A percentile compares a stretch with the other conserved stretches of the same genome.
phyloP scores from a whole-genome alignment of 2,113 vertebrate species.

The Perccottus glenii region DNA sequence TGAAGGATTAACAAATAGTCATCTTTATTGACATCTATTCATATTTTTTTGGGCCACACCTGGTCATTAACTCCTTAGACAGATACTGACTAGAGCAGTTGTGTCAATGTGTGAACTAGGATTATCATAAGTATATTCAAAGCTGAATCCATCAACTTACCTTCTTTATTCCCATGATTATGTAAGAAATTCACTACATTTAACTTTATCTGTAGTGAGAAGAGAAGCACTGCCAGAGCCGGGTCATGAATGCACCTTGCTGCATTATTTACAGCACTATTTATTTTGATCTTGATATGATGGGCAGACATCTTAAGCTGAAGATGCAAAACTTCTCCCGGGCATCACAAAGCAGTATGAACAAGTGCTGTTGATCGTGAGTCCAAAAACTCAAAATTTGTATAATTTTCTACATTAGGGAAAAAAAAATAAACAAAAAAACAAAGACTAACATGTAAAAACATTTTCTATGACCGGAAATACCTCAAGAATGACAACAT shows the following conservation, averaged over 20 bases:
- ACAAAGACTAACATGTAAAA: constrained; percentile 79
- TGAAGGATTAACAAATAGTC: too few species aligned
- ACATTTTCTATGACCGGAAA: constrained; percentile 74
- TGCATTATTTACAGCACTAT: constrained; percentile 80
- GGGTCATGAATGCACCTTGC: constrained; percentile 69
- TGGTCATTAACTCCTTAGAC: too few species aligned
- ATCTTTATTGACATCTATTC: too few species aligned
- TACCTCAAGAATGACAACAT: constrained; percentile 79
- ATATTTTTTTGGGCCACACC: too few species aligned
- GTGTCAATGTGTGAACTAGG: too few species aligned
- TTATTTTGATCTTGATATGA: constrained; percentile 77
- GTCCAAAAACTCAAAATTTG: constrained; percentile 70
- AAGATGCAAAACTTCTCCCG: constrained; percentile 54
- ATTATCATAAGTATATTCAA: too few species aligned
- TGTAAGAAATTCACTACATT: too few species aligned
- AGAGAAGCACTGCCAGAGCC: constrained; percentile 33
- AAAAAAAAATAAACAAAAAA: constrained; percentile 46
- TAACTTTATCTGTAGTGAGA: constrained; percentile 1
- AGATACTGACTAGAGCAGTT: too few species aligned
- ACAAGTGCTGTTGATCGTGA: constrained; percentile 74
- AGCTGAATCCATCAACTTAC: too few species aligned
- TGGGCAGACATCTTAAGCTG: constrained; percentile 69
- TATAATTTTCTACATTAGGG: constrained; percentile 77
- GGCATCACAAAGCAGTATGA: constrained; percentile 58
- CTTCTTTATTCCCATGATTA: too few species aligned